Base-by-base conservation (phyloP, 1,140 invertebrate genomes). In the Olivierus martensii region DNA sequence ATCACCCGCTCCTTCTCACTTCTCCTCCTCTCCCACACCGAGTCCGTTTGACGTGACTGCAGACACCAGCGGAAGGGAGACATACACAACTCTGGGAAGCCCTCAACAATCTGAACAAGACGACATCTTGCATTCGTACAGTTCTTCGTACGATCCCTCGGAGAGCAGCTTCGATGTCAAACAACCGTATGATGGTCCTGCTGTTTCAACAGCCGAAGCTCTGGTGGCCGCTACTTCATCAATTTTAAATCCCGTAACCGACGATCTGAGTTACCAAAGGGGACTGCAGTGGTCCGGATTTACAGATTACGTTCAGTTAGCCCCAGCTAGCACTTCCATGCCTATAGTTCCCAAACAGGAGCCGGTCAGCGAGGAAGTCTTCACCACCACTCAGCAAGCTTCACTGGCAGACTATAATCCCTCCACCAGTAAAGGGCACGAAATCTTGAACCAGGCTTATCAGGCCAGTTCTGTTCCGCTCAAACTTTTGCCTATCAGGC, bases 401-500 rank as follows among this genome's bases (percentile, higher is more conserved):
- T 81, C 87, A 60, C 71, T 94, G 47, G 89, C 89, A 2, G 88
- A 92, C 63, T 93, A 91, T 71, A 91, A 90, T 71, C 88, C 87
- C 2, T 87, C 86, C 55, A 94, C 90, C 12, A 91, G 87, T 56
- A 93, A 94, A 68, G 90, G 89, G 0, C 89, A 92, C 68, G 90
- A 94, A 68, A 94, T 94, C 47, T 72, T 94, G 0, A 89, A 85
- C 3, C 88, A 93, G 65, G 67, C 67, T n/a, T 69, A 68, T 53
- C 66, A 67, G 55, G 63, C 64, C 55, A 65, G 62, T 57, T 63
- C 80, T 9, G 73, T 87, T 48, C 88, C 89, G 0, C 70, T 93
- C 1, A 84, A 87, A 64, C 70, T 94, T 55, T 82, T 93, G 28
- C 86, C 87, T 0, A 89, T 96, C 0, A 96, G 96, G 66, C 87